phyloP scores from a whole-genome alignment of 1,140 invertebrate species.

The Doryteuthis pealeii region DNA sequence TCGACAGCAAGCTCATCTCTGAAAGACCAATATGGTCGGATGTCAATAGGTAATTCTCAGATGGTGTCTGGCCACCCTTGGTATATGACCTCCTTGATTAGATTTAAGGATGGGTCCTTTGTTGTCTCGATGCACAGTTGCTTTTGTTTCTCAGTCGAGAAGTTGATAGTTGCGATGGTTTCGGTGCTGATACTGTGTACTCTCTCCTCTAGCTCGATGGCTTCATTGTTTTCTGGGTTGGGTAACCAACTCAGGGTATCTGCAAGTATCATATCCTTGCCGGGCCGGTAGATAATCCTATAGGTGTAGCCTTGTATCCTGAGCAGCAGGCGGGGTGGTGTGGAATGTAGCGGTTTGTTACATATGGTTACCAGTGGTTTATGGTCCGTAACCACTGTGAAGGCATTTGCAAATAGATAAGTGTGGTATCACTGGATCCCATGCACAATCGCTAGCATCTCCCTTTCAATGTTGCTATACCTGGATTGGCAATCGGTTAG shows the following conservation, averaged over 20 bases:
- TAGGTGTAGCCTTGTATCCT: slow-evolving; percentile 31
- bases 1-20: slow-evolving; percentile 20
- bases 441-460: slow-evolving; percentile 63
- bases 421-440: slow-evolving; percentile 62
- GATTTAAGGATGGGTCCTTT: not conserved
- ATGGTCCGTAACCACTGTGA: slow-evolving; percentile 30
- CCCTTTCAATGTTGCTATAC: slow-evolving; percentile 61
- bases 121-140: not conserved
- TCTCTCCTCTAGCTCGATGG: not conserved
- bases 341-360: slow-evolving; percentile 22
- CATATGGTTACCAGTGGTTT: slow-evolving; percentile 34
- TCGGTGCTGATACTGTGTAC: not conserved
- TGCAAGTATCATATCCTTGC: slow-evolving; percentile 28
- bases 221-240: not conserved
- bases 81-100: slow-evolving; percentile 13
- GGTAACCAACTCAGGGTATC: slow-evolving; percentile 24
- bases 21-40: slow-evolving; percentile 18
- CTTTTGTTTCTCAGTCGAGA: not conserved
- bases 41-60: slow-evolving; percentile 3
- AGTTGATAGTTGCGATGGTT: no score
- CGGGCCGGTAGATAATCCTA: slow-evolving; percentile 26
- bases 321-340: slow-evolving; percentile 33
- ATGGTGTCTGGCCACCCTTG: slow-evolving; percentile 17
- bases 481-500: slow-evolving; percentile 57
- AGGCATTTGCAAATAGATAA: slow-evolving; percentile 53